Conservation (phyloP, 2,888 invertebrate species). For the Andrena hattorfiana region DNA sequence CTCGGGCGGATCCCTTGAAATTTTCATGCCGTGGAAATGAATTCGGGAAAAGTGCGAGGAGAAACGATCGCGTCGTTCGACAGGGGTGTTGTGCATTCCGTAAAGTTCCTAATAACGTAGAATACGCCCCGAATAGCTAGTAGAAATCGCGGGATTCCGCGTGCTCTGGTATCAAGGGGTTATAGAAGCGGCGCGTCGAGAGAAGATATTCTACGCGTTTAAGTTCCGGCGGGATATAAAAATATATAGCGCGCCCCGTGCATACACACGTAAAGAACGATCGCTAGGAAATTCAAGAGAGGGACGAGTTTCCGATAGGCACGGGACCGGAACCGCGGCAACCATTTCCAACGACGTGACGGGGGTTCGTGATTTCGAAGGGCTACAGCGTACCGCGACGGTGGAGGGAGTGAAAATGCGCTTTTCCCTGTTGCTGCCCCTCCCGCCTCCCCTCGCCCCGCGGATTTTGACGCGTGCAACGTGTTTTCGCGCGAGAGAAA, state of each 20-base stretch:
- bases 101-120: too few relatives aligned
- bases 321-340: not conserved
- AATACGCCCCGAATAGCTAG: too few relatives aligned
- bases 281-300: conserved; percentile 10
- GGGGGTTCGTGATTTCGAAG: conserved; percentile 3
- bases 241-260: conserved; percentile 13
- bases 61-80: not conserved
- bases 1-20: conserved; percentile 26
- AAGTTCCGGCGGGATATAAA: conserved; percentile 10
- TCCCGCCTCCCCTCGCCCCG: too few relatives aligned
- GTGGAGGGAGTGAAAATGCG: not conserved
- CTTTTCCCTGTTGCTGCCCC: not conserved
- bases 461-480: not conserved
- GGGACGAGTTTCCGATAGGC: conserved; percentile 26
- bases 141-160: too few relatives aligned
- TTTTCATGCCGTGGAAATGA: conserved; percentile 48
- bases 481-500: not conserved
- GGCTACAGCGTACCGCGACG: not conserved
- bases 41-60: conserved; percentile 22
- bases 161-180: too few relatives aligned
- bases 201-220: conserved; percentile 12
- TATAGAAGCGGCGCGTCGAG: not conserved
- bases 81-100: not conserved
- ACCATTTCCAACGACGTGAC: conserved; percentile 29
- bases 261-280: conserved; percentile 19